Base-by-base conservation (phyloP, 2,797 vertebrate genomes). In the Hyperoplus immaculatus region DNA sequence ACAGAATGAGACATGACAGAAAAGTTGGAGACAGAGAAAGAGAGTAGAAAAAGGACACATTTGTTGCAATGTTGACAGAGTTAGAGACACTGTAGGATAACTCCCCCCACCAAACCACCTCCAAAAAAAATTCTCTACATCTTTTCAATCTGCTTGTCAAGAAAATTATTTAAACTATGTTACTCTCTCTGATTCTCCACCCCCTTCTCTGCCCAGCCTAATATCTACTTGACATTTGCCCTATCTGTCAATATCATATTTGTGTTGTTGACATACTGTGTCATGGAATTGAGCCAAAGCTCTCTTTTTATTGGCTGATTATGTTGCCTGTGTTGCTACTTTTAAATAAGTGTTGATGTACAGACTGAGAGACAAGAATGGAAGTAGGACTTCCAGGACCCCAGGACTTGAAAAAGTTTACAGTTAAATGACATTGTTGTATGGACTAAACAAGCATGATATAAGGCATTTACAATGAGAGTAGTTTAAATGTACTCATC, bases 51-150 rank as follows among this genome's bases (percentile, higher is more conserved):
- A n/a, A 43, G 15, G 63, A 49, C 18, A 50, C 81, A 88, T 89
- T 88, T 93, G 84, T 88, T 84, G 72, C 79, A 55, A 75, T 72
- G 89, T 55, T 90, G 91, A 93, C 64, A 85, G 92, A 94, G 75
- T 55, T 83, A 81, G 79, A 88, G 82, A 88, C 71, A 74, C 75
- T 80, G 77, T 18, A 29, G 29, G 29, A 29, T 29, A 29, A 29
- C 29, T 1, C 2, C 21, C 2, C 21, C 21, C 21, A 1, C 29
- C 29, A n/a, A n/a, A n/a, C 29, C 29, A 29, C 64, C 13, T 1
- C 18, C 4, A 75, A 58, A 68, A 73, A 79, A 75, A 49, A 8
- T 14, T 68, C 74, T 83, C 79, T 70, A 70, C 59, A 69, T 69
- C 72, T 87, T 90, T 90, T 91, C 87, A 88, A 90, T 92, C 78